phyloP scores from a whole-genome alignment of 1,140 invertebrate genomes.

The Cherax quadricarinatus region DNA sequence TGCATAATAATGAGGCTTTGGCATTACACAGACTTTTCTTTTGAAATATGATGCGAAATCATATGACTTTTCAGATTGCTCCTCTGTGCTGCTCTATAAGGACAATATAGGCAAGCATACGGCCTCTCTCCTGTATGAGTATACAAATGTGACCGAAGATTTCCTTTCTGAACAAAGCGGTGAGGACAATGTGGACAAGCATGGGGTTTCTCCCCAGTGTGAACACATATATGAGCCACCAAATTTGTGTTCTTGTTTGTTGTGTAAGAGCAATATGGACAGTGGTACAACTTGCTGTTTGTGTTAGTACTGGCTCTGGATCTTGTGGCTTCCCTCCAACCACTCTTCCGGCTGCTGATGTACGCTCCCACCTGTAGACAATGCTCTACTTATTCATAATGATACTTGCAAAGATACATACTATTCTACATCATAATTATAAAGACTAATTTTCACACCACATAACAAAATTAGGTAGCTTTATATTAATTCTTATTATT shows the following conservation, averaged over 20 bases:
- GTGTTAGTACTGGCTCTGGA: conserved; percentile 19
- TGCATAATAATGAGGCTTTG: neutral
- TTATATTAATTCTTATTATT: too few species aligned
- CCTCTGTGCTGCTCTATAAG: conserved; percentile 49
- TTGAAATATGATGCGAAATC: conserved; percentile 23
- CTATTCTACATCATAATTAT: neutral
- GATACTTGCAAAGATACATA: neutral
- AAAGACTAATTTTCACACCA: neutral
- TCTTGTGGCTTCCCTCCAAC: conserved; percentile 53
- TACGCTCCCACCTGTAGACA: conserved; percentile 52
- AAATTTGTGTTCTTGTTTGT: conserved; percentile 59
- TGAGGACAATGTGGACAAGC: conserved; percentile 45
- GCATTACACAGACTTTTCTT: conserved; percentile 13
- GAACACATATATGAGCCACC: conserved; percentile 41
- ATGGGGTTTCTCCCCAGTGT: conserved; percentile 50
- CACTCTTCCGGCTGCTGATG: conserved; percentile 46
- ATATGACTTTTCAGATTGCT: conserved; percentile 51
- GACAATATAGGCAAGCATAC: conserved; percentile 44
- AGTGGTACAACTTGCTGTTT: conserved; percentile 52
- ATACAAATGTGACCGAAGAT: conserved; percentile 53
- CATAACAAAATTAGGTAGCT: neutral
- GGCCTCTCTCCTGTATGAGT: conserved; percentile 61
- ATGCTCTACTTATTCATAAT: conserved; percentile 57
- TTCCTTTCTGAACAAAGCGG: conserved; percentile 52
- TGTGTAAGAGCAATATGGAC: conserved; percentile 55